Percentiles rank a stretch among this genome's conserved stretches.
Conservation (phyloP, 2,888 invertebrate species). For the Cantharis nigra region DNA sequence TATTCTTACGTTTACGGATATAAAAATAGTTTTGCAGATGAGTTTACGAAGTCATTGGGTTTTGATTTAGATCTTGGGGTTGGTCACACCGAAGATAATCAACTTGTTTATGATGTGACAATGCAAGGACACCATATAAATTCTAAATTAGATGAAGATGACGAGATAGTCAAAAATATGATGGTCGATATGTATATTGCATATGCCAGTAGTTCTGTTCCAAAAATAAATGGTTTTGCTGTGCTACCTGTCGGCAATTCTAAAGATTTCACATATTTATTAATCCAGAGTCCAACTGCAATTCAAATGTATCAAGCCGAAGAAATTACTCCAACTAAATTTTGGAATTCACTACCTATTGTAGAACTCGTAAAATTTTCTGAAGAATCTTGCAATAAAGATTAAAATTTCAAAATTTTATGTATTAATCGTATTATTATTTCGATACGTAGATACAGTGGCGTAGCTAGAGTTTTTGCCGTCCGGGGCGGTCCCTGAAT, state of each 20-base stretch:
- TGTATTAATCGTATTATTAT: no score
- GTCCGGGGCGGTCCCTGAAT: no score
- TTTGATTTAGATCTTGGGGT: neutral
- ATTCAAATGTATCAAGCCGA: neutral
- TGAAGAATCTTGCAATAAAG: neutral
- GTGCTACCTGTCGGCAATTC: neutral
- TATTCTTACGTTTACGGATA: conserved; percentile 56
- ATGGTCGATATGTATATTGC: neutral
- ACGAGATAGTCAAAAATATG: neutral
- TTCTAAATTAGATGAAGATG: neutral
- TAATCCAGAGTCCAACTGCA: neutral
- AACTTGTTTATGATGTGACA: neutral
- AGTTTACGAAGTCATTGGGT: neutral
- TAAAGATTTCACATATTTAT: neutral
- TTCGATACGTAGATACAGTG: no score
- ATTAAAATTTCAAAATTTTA: neutral
- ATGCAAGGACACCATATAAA: neutral
- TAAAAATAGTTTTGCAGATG: neutral
- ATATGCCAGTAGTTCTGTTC: neutral
- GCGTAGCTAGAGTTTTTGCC: no score
- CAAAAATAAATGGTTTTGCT: neutral
- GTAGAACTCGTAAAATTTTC: neutral
- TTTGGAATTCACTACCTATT: neutral
- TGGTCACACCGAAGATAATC: neutral
- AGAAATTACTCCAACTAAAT: neutral